Evolutionary conservation across 2,113 vertebrate species (phyloP).

Genomic region (Gallinago jamesoni): DNA sequence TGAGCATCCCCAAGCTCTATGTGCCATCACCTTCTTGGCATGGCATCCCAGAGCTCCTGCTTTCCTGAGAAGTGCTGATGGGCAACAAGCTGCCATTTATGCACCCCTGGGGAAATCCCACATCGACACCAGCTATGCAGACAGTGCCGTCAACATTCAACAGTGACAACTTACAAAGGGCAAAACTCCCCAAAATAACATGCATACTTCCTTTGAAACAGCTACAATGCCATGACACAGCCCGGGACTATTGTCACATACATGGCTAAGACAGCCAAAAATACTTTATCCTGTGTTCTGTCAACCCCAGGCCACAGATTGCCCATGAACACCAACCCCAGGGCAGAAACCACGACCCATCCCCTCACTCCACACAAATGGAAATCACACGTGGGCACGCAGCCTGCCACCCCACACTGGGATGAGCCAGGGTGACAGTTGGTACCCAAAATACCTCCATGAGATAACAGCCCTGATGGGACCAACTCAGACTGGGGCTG

Average conservation of each 20-base stretch:
- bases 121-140: background rate
- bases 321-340: background rate
- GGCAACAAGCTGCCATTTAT: fast-evolving
- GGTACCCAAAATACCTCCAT: fast-evolving
- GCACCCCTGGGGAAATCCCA: background rate
- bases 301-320: background rate
- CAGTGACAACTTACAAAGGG: background rate
- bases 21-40: background rate
- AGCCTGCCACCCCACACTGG: background rate
- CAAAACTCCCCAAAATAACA: background rate
- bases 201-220: background rate
- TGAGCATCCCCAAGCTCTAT: background rate
- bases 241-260: background rate
- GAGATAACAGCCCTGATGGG: background rate
- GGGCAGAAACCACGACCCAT: background rate
- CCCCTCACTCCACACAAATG: background rate
- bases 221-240: fast-evolving
- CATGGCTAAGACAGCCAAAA: background rate
- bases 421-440: fast-evolving
- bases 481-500: background rate
- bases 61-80: background rate
- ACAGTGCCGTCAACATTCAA: background rate
- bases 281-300: background rate
- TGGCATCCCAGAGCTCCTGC: background rate
- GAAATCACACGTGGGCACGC: fast-evolving